A percentile compares a stretch with the other conserved stretches of the same genome.
These are phyloP conservation scores for Ectobius pallidus DNA, from an alignment of 2,888 invertebrate genomes.

Conservation along the genomic window DNA sequence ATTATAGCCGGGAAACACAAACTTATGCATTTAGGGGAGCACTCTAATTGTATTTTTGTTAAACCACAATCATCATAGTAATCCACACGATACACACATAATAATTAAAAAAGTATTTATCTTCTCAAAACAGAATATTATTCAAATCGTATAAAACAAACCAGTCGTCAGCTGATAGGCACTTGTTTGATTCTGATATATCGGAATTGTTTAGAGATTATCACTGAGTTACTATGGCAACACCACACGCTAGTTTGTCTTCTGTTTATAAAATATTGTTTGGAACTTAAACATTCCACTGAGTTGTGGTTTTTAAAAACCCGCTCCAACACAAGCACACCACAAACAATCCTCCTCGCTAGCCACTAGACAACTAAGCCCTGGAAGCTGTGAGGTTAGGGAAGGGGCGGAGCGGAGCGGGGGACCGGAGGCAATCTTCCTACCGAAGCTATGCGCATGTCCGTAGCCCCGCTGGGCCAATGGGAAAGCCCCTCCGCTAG, in stretches of 20 bases:
- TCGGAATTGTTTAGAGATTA: neutral
- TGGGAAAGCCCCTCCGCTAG: neutral
- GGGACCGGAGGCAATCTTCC: slow-evolving; percentile 17
- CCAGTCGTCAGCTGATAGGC: neutral
- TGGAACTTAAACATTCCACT: neutral
- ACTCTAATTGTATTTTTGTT: too few relatives aligned
- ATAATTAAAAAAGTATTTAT: neutral
- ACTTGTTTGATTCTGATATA: neutral
- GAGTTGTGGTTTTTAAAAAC: slow-evolving; percentile 2
- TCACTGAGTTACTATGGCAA: neutral
- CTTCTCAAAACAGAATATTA: neutral
- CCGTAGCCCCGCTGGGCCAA: neutral
- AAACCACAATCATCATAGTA: too few relatives aligned
- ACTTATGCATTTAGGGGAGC: slow-evolving; percentile 15
- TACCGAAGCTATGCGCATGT: slow-evolving; percentile 16
- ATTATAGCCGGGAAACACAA: slow-evolving; percentile 49
- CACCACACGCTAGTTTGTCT: neutral
- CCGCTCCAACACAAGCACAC: neutral
- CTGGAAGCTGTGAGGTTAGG: slow-evolving; percentile 25
- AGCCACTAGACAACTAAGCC: slow-evolving; percentile 13
- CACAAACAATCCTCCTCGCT: slow-evolving; percentile 6
- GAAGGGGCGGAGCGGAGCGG: slow-evolving; percentile 14
- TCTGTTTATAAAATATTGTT: neutral
- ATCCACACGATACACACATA: slow-evolving; percentile 15
- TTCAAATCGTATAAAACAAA: neutral